These are phyloP conservation scores for Megalopta genalis DNA, from an alignment of 1,140 invertebrate genomes.

Conservation along the genomic window DNA sequence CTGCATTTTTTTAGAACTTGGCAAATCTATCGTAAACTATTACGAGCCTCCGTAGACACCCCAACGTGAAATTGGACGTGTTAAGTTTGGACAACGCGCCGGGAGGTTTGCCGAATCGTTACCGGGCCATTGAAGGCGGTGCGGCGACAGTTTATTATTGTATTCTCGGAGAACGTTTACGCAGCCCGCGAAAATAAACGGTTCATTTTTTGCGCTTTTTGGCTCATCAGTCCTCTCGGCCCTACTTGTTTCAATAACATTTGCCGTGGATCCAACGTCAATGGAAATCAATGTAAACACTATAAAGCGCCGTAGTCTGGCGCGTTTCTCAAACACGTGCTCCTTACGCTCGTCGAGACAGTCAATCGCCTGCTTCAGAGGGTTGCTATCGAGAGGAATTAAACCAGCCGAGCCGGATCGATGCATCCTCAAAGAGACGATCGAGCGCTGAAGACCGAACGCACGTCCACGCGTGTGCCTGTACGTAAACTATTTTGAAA, in stretches of 20 bases:
- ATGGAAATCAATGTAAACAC: slow-evolving; percentile 64
- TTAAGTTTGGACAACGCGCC: neutral
- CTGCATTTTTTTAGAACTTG: too few species aligned
- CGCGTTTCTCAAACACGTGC: slow-evolving; percentile 52
- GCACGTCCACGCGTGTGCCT: neutral
- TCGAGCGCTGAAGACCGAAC: neutral
- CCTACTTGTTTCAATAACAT: slow-evolving; percentile 62
- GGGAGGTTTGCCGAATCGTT: slow-evolving; percentile 11
- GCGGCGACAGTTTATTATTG: slow-evolving; percentile 50
- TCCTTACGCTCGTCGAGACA: slow-evolving; percentile 36
- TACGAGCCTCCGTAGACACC: too few species aligned
- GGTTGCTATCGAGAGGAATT: slow-evolving; percentile 5
- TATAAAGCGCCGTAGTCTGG: slow-evolving; percentile 52
- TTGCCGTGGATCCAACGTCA: slow-evolving; percentile 58
- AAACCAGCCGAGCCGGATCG: slow-evolving; percentile 14
- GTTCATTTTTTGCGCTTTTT: slow-evolving; percentile 3
- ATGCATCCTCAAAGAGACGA: neutral
- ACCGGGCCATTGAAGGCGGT: neutral
- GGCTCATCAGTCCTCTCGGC: neutral
- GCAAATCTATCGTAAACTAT: too few species aligned
- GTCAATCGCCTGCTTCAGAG: slow-evolving; percentile 24
- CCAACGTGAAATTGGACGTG: neutral
- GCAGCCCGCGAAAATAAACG: slow-evolving; percentile 48
- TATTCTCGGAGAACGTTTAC: slow-evolving; percentile 29
- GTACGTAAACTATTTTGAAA: neutral